phyloP scores from a whole-genome alignment of 2,888 invertebrate species.

The Acleris holmiana region DNA sequence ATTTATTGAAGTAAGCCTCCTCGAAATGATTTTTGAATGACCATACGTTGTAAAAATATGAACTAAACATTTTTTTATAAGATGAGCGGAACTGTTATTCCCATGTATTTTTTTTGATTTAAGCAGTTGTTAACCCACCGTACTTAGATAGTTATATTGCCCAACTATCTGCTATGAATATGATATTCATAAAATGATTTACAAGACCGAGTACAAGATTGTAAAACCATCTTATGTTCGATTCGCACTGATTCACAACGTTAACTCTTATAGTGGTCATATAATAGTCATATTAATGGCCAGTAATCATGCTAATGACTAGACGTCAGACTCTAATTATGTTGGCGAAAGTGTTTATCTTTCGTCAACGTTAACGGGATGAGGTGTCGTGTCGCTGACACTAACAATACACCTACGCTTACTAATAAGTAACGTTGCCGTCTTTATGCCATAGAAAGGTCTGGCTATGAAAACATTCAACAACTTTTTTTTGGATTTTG shows the following conservation, averaged over 20 bases:
- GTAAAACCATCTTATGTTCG: not conserved
- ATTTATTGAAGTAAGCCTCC: too few species aligned
- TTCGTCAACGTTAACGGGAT: slow-evolving; percentile 25
- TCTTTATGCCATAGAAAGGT: too few species aligned
- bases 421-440: too few species aligned
- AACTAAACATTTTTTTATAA: too few species aligned
- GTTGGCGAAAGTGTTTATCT: slow-evolving; percentile 35
- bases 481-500: too few species aligned
- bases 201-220: not conserved
- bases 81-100: too few species aligned
- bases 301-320: slow-evolving; percentile 29
- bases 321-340: slow-evolving; percentile 23
- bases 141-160: not conserved
- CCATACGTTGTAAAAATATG: too few species aligned
- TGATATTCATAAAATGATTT: not conserved
- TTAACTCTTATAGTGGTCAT: slow-evolving; percentile 6
- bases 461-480: too few species aligned
- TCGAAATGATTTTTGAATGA: too few species aligned
- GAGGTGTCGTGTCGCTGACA: slow-evolving; percentile 4
- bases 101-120: too few species aligned
- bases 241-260: slow-evolving; percentile 1
- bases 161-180: not conserved
- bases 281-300: slow-evolving; percentile 23
- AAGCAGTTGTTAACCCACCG: not conserved
- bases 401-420: too few species aligned